Evolutionary conservation across 1,140 invertebrate species (phyloP), one percentile per base, ranked within the genome.

Genomic region (Subanguina moxae): DNA sequence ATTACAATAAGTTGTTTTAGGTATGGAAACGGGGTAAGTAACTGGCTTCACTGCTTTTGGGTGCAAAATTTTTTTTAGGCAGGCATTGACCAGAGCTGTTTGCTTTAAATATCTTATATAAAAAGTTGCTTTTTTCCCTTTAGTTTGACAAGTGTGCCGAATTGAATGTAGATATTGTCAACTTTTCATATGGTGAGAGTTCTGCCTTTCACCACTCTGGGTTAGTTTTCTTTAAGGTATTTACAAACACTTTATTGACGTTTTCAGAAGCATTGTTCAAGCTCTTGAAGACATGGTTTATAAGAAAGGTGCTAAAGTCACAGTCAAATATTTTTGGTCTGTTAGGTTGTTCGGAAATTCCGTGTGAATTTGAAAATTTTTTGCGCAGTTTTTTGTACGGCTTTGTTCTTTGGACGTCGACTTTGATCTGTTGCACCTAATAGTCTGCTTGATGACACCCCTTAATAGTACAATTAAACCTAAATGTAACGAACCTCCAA

Each of bases 101-200:
- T 7, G 48, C 17, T 19, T 52, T 5, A 52, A 15, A 52, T 52
- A 7, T 52, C 23, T 65, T 27, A 23, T 7, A n/a, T 67, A 32
- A 57, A 67, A 5, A 7, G 3, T 52, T 52, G 3, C 70, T 30
- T 45, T 5, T 27, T 70, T 59, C 7, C 15, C 58, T 67, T 64
- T 70, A 86, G 85, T 85, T 87, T 77, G 84, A 86, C 42, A 83
- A 83, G 73, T 85, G 85, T 25, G 85, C 85, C 56, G 85, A 87
- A 57, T 68, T 82, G 23, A 84, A 85, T 66, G 84, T 85, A 71
- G 90, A 97, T 82, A 88, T 97, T 0, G 91, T 97, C 63, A 98
- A 98, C 84, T 96, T 95, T 90, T 96, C 93, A 80, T 98, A 96
- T 82, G 94, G 94, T 23, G 95, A 98, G 85, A 90, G 91, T 76